Percentiles rank a stretch among this genome's conserved stretches.
Evolutionary conservation across 2,113 vertebrate genomes (phyloP).

Genomic region (Stegostoma tigrinum): DNA sequence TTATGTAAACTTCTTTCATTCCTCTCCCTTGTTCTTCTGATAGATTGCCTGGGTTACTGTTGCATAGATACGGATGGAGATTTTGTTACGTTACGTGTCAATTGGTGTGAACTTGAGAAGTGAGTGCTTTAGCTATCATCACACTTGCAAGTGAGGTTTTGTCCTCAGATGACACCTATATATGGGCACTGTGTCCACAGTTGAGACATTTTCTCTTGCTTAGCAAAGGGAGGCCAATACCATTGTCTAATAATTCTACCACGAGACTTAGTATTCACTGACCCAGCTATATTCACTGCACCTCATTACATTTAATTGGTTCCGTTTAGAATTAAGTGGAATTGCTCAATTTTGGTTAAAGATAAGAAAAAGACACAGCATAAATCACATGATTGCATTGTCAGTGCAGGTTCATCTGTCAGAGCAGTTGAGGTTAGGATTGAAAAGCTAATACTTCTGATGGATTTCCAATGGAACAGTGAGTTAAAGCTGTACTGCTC

Average conservation of each 20-base stretch:
- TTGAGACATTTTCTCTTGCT: background rate
- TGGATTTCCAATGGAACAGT: background rate
- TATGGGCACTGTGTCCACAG: background rate
- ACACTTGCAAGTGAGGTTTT: background rate
- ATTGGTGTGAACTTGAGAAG: background rate
- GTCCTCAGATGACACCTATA: background rate
- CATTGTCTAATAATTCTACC: background rate
- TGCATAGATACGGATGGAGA: background rate
- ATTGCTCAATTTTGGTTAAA: background rate
- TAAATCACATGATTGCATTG: background rate
- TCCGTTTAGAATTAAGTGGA: background rate
- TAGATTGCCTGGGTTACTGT: background rate
- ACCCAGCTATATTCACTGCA: background rate
- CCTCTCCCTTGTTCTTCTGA: background rate
- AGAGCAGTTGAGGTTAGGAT: background rate
- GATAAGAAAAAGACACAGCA: background rate
- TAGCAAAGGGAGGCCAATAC: background rate
- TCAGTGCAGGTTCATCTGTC: background rate
- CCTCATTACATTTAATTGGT: background rate
- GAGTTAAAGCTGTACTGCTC: background rate
- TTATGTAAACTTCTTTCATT: background rate
- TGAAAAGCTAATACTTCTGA: background rate
- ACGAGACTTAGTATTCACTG: background rate
- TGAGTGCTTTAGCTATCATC: background rate
- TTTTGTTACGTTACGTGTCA: background rate